Evolutionary conservation across 2,888 invertebrate species (phyloP), one percentile per base, ranked within the genome.

Genomic region (Chrysotoxum bicinctum): DNA sequence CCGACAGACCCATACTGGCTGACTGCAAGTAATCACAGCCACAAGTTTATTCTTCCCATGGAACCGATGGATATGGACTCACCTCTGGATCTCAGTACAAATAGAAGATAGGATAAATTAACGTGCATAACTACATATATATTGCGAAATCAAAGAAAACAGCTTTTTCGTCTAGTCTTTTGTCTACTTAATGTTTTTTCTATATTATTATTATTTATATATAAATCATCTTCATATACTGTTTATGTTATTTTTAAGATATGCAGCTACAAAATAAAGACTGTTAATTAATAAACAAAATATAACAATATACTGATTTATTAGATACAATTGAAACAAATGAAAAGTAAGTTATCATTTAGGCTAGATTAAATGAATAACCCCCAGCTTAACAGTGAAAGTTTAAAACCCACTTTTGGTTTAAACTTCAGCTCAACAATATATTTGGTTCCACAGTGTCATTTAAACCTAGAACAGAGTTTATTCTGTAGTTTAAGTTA

Each of bases 1-100:
- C 69, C 76, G 16, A 50, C 68, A 12, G 85, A 85, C 48, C 68
- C 60, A 1, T 81, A 85, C 35, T 85, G 85, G 85, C 54, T 85
- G 56, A 64, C 76, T 19, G 12, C 81, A 43, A 76, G 62, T 10
- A 72, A 73, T 30, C 80, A 72, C 21, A 73, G 50, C 3, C 60
- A 81, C 40, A 80, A 81, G 50, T 85, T 64, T 69, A 68, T 81
- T 50, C 62, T 81, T 5, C 85, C 85, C 32, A 62, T 81, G 35
- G 85, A 77, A 19, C 81, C 81, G 26, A 85, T 85, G 81, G 85
- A 85, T 62, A 85, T 72, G 62, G 84, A 85, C 73, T 85, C 85
- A 21, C 85, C 85, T 35, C 69, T 85, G 76, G 85, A 85, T 81
- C 85, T 85, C 85, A 85, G 85, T 85, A 85, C 85, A 85, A 85